Conservation (phyloP, 2,888 invertebrate genomes). For the Macrosiphum euphorbiae region DNA sequence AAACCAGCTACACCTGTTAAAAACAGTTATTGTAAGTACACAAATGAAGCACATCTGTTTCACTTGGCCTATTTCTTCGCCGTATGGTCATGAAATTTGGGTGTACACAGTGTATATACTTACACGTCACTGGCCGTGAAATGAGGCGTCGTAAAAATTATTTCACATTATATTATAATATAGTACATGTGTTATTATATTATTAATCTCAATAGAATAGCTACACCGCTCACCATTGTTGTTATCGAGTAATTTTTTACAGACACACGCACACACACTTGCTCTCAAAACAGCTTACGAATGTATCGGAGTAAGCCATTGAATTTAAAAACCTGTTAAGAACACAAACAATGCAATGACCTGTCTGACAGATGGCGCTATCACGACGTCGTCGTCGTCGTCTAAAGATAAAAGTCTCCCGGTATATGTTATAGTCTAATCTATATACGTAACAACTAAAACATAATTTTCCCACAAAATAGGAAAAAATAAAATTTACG, state of each 20-base stretch:
- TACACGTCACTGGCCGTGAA: neutral
- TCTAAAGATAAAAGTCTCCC: neutral
- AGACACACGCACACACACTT: neutral
- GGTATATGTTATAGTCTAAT: neutral
- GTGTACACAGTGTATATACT: neutral
- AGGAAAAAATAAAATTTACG: neutral
- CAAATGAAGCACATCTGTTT: neutral
- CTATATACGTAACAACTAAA: neutral
- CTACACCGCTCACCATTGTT: neutral
- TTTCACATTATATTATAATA: neutral
- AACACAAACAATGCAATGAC: neutral
- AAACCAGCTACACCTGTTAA: neutral
- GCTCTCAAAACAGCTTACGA: slow-evolving; percentile 5
- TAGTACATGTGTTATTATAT: neutral
- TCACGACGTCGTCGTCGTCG: neutral
- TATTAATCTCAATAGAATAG: neutral
- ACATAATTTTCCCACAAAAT: neutral
- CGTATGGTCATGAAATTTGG: neutral
- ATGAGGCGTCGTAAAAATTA: neutral
- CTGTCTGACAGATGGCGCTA: neutral
- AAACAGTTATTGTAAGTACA: neutral
- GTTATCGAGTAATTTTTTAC: neutral
- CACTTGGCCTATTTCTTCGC: neutral
- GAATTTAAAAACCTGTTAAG: slow-evolving; percentile 7
- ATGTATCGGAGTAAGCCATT: neutral